A percentile compares a stretch with the other conserved stretches of the same genome.
These are phyloP conservation scores for Hydractinia symbiolongicarpus DNA, from an alignment of 30 jellyfish, hydroid and myxozoan species.

Conservation along the genomic window DNA sequence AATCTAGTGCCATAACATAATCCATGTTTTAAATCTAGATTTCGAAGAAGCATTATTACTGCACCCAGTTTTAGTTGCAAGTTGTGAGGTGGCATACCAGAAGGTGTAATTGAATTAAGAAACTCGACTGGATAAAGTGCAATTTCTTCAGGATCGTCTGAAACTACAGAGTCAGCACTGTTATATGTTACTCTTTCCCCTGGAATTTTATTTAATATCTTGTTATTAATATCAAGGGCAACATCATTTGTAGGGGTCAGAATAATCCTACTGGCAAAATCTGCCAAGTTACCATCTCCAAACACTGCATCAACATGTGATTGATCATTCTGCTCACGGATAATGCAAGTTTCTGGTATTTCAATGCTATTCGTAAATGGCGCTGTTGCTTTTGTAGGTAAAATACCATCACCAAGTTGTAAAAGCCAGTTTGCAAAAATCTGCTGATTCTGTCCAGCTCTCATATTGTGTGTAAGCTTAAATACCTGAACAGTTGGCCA, in stretches of 20 bases:
- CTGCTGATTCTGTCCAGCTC: neutral
- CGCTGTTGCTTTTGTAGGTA: conserved; percentile 2
- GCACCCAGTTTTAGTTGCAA: conserved; percentile 45
- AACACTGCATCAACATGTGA: neutral
- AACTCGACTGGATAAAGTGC: too few relatives aligned
- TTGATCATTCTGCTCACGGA: conserved; percentile 1
- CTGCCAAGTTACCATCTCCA: conserved; percentile 1
- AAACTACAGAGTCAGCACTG: too few relatives aligned
- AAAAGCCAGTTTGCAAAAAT: neutral
- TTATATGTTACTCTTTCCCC: too few relatives aligned
- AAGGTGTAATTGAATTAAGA: conserved; percentile 17
- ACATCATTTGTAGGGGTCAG: neutral
- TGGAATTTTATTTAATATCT: too few relatives aligned
- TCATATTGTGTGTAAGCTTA: conserved; percentile 13
- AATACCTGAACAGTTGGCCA: conserved; percentile 22
- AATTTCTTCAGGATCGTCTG: too few relatives aligned
- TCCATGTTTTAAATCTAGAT: neutral
- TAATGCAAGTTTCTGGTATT: conserved; percentile 5
- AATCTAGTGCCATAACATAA: too few relatives aligned
- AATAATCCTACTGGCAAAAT: conserved; percentile 15
- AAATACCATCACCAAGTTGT: conserved; percentile 24
- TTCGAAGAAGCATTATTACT: conserved; percentile 31
- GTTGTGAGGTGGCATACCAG: conserved; percentile 43
- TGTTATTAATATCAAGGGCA: too few relatives aligned
- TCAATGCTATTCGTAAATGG: conserved; percentile 11